Evolutionary conservation across 2,797 vertebrate species (phyloP).

Genomic region (Rhadinocentrus ornatus): DNA sequence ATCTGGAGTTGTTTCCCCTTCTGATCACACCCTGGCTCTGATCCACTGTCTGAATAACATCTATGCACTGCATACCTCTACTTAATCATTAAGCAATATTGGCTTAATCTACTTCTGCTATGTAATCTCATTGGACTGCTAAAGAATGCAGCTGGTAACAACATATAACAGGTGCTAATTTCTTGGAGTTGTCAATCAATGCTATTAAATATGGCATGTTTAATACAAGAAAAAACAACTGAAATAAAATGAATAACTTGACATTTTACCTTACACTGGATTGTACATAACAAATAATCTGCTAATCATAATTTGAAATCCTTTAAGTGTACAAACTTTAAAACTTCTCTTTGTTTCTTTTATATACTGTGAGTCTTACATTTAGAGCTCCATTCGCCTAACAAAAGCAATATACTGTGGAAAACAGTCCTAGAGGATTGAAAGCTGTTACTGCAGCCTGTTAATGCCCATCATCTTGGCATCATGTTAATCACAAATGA

Average conservation of each 20-base stretch:
- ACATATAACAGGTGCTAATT: background rate
- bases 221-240: background rate
- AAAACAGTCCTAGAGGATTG: background rate
- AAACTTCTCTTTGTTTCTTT: background rate
- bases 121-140: background rate
- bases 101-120: background rate
- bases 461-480: background rate
- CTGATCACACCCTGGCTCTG: background rate
- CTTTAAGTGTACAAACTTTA: background rate
- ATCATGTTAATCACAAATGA: background rate
- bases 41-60: constrained; percentile 4
- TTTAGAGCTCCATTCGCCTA: background rate
- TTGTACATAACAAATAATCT: background rate
- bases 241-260: background rate
- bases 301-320: background rate
- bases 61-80: background rate
- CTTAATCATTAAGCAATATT: constrained; percentile 5
- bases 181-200: background rate
- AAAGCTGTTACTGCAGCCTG: constrained; percentile 1
- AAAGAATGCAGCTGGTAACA: background rate
- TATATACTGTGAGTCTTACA: background rate
- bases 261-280: background rate
- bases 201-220: background rate
- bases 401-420: too few relatives aligned
- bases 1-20: constrained; percentile 2